Evolutionary conservation across 1,140 invertebrate species (phyloP).

Genomic region (Tetramorium parvispinum): DNA sequence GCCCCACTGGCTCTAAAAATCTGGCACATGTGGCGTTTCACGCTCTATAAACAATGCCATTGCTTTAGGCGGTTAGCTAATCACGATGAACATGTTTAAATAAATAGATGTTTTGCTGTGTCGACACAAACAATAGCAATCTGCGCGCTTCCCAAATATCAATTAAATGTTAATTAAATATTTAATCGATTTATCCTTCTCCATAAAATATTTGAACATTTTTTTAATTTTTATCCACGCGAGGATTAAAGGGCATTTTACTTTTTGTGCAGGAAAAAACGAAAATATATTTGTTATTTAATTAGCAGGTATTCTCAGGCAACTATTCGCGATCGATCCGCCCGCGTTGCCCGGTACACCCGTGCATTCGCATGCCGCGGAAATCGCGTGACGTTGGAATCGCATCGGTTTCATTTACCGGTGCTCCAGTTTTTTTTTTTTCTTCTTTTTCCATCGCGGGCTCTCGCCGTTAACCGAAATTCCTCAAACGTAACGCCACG

Average conservation of each 20-base stretch:
- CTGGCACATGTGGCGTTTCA: slow-evolving; percentile 24
- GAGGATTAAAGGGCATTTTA: background rate
- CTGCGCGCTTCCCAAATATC: background rate
- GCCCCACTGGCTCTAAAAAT: slow-evolving; percentile 14
- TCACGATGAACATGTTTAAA: background rate
- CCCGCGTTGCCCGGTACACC: background rate
- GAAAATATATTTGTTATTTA: background rate
- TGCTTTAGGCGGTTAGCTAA: slow-evolving; percentile 26
- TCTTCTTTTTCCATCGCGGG: background rate
- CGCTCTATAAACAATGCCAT: slow-evolving; percentile 52
- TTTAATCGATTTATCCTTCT: background rate
- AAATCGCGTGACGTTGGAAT: slow-evolving; percentile 3
- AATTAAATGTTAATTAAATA: background rate
- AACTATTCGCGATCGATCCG: background rate
- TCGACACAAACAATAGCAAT: background rate
- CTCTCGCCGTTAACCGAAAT: slow-evolving; percentile 42
- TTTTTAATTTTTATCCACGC: background rate
- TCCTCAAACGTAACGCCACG: slow-evolving; percentile 46
- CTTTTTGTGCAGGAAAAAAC: background rate
- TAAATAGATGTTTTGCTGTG: slow-evolving; percentile 9
- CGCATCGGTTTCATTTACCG: background rate
- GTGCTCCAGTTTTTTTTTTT: slow-evolving; percentile 18
- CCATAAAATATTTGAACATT: background rate
- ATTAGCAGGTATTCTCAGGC: background rate
- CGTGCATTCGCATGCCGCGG: background rate